A percentile compares a stretch with the other conserved stretches of the same genome.
These are phyloP conservation scores for Myopa tessellatipennis DNA, from an alignment of 2,888 invertebrate genomes.

Conservation along the genomic window DNA sequence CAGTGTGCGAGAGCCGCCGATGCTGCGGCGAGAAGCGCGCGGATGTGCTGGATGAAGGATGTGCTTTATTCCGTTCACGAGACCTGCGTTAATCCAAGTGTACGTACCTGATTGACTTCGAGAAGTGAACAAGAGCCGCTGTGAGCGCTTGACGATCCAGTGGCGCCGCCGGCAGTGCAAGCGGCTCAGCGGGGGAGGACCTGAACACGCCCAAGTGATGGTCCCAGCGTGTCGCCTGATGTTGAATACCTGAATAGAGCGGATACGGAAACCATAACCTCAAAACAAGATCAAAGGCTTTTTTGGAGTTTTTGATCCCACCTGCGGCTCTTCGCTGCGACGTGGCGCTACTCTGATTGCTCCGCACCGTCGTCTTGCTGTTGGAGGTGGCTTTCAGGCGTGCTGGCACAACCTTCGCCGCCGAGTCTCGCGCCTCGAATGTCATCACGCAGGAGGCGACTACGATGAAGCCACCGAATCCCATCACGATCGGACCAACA, in stretches of 20 bases:
- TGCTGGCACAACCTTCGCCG: slow-evolving; percentile 90
- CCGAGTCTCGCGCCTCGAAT: slow-evolving; percentile 95
- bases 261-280: too few species aligned
- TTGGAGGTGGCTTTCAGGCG: slow-evolving; percentile 70
- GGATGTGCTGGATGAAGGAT: slow-evolving; percentile 58
- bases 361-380: slow-evolving; percentile 60
- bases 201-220: slow-evolving; percentile 78
- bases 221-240: slow-evolving; percentile 70
- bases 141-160: slow-evolving; percentile 69
- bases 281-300: not conserved
- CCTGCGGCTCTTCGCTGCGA: slow-evolving; percentile 65
- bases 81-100: not conserved
- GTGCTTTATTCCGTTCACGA: too few species aligned
- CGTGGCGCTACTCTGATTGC: slow-evolving; percentile 64
- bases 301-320: slow-evolving; percentile 47
- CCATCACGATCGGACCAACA: slow-evolving; percentile 98
- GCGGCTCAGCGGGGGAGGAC: slow-evolving; percentile 70
- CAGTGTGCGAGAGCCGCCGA: slow-evolving; percentile 69
- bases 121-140: slow-evolving; percentile 69
- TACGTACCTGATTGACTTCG: slow-evolving; percentile 63
- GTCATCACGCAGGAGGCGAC: slow-evolving; percentile 98
- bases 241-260: slow-evolving; percentile 54
- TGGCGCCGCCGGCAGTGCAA: slow-evolving; percentile 64
- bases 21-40: slow-evolving; percentile 63
- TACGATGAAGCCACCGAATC: slow-evolving; percentile 95